A percentile compares a stretch with the other conserved stretches of the same genome.
Evolutionary conservation across 2,797 vertebrate species (phyloP).

Genomic region (Borostomias antarcticus): DNA sequence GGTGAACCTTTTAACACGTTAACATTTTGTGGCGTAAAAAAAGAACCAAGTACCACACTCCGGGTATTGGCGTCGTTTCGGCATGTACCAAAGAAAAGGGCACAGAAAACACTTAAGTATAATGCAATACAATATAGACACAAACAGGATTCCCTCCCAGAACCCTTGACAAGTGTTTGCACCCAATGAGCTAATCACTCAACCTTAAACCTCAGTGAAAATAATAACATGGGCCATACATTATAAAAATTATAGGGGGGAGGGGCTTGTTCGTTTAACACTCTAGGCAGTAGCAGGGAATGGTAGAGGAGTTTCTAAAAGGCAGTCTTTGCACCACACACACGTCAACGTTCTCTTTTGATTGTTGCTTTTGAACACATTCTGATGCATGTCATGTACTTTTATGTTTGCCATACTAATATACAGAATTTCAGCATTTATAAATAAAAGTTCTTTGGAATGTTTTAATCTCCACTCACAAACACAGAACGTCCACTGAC

Average conservation of each 20-base stretch:
- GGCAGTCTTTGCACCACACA: constrained; percentile 68
- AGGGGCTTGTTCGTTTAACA: constrained; percentile 37
- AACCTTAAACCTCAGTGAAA: constrained; percentile 46
- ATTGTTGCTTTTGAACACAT: constrained; percentile 16
- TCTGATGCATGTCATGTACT: not conserved
- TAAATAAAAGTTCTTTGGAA: constrained; percentile 2
- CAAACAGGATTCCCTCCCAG: constrained; percentile 46
- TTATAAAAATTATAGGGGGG: not conserved
- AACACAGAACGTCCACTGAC: not conserved
- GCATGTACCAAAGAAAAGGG: constrained; percentile 58
- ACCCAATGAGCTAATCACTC: constrained; percentile 55
- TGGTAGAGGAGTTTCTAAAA: constrained; percentile 76
- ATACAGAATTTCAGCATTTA: not conserved
- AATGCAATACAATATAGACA: constrained; percentile 63
- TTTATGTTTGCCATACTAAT: not conserved
- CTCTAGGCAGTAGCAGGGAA: constrained; percentile 68
- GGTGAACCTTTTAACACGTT: constrained; percentile 52
- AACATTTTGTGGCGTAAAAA: constrained; percentile 46
- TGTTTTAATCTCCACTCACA: not conserved
- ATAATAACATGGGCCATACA: constrained; percentile 1
- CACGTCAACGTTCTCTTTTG: constrained; percentile 20
- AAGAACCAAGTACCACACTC: constrained; percentile 65
- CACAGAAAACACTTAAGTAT: constrained; percentile 63
- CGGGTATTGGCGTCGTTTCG: constrained; percentile 56
- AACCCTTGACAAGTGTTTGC: constrained; percentile 57